Percentiles rank a stretch among this genome's conserved stretches.
phyloP scores from a whole-genome alignment of 2,113 vertebrate genomes.

The Corythornis vintsioides region DNA sequence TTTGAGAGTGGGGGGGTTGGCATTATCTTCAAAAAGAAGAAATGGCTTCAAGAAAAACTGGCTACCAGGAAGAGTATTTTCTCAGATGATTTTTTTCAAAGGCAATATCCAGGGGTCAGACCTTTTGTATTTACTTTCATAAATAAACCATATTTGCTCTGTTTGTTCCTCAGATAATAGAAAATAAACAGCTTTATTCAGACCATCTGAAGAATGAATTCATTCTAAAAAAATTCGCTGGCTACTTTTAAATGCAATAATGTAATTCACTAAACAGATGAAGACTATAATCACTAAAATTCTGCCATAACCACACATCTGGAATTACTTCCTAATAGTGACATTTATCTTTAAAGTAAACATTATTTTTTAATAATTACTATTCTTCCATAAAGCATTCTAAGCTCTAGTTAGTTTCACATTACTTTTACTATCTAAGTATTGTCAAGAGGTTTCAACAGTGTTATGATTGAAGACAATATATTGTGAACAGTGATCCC shows the following conservation, averaged over 20 bases:
- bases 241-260: slow-evolving; percentile 10
- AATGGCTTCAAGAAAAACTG: slow-evolving; percentile 27
- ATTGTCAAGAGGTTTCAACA: slow-evolving; percentile 22
- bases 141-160: slow-evolving; percentile 41
- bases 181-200: slow-evolving; percentile 42
- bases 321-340: slow-evolving; percentile 53
- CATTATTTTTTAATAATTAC: slow-evolving; percentile 42
- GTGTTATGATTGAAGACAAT: not conserved
- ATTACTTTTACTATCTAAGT: not conserved
- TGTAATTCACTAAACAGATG: slow-evolving; percentile 7
- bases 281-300: slow-evolving; percentile 13
- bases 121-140: slow-evolving; percentile 61
- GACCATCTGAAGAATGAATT: slow-evolving; percentile 55
- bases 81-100: slow-evolving; percentile 64
- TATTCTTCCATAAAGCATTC: slow-evolving; percentile 30
- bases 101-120: slow-evolving; percentile 37
- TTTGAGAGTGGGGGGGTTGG: not conserved
- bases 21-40: slow-evolving; percentile 61
- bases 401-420: not conserved
- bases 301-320: slow-evolving; percentile 60
- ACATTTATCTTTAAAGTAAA: slow-evolving; percentile 50
- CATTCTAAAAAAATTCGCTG: slow-evolving; percentile 25
- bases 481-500: not conserved
- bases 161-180: slow-evolving; percentile 46
- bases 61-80: slow-evolving; percentile 38